phyloP scores from a whole-genome alignment of 2,113 vertebrate genomes.

The Canis aureus region DNA sequence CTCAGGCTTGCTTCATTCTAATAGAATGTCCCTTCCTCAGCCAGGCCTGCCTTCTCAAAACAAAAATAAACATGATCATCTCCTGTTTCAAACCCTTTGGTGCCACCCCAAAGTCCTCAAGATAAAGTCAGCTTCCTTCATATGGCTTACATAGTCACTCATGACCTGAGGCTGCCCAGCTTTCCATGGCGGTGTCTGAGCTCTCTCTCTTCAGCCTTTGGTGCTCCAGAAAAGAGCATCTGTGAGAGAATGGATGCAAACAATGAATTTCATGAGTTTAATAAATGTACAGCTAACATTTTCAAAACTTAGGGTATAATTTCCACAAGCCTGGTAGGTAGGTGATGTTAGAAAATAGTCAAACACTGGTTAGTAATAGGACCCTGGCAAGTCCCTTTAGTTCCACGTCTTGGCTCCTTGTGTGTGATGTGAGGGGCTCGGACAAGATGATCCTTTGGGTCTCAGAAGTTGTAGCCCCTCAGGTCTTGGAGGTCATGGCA shows the following conservation, averaged over 20 bases:
- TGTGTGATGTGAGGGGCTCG: accelerated
- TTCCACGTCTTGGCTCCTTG: no score
- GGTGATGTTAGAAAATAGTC: neutral
- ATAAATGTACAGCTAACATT: neutral
- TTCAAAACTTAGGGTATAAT: neutral
- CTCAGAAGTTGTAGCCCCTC: no score
- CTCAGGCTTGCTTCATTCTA: accelerated
- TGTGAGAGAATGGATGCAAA: neutral
- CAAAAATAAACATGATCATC: neutral
- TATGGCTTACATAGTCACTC: neutral
- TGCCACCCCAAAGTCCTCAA: no score
- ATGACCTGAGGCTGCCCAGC: no score
- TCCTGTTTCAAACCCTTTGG: neutral
- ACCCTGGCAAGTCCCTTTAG: no score
- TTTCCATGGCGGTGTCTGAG: neutral
- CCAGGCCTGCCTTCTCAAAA: neutral
- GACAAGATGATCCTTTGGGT: neutral
- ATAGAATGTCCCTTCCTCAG: neutral
- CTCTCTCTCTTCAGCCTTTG: neutral
- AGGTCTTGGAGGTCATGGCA: neutral
- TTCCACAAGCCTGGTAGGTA: neutral
- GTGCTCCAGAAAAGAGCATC: neutral
- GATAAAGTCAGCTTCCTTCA: neutral
- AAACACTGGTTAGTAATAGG: neutral
- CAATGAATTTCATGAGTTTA: neutral